Conservation (phyloP, 2,888 invertebrate genomes). For the Himalopsyche japonica region DNA sequence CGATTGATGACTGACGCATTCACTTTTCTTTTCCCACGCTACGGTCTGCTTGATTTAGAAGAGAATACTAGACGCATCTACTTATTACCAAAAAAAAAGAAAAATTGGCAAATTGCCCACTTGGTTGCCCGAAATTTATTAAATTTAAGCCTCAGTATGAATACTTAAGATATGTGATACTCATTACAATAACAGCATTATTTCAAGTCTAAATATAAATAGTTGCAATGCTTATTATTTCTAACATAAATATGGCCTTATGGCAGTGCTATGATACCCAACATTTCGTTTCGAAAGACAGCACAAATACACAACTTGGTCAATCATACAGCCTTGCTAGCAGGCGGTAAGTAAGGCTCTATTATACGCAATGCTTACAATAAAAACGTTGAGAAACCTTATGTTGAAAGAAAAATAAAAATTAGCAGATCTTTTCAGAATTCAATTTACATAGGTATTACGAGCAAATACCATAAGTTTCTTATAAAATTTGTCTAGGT, state of each 20-base stretch:
- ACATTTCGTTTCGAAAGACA: slow-evolving; percentile 23
- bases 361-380: slow-evolving; percentile 23
- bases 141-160: too few species aligned
- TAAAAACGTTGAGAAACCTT: slow-evolving; percentile 20
- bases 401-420: slow-evolving; percentile 21
- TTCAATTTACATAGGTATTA: background rate
- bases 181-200: background rate
- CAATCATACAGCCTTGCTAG: slow-evolving; percentile 19
- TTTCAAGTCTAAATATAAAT: background rate
- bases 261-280: background rate
- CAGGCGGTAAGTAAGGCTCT: slow-evolving; percentile 11
- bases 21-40: too few species aligned
- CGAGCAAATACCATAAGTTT: background rate
- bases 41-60: too few species aligned
- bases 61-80: too few species aligned
- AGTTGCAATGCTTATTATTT: background rate
- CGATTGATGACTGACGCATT: too few species aligned
- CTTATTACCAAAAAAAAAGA: too few species aligned
- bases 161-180: background rate
- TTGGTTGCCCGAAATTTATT: too few species aligned
- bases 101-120: too few species aligned
- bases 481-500: background rate
- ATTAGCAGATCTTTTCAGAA: background rate
- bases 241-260: background rate
- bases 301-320: slow-evolving; percentile 18